phyloP scores from a whole-genome alignment of 2,797 vertebrate species.

The Argentina silus region DNA sequence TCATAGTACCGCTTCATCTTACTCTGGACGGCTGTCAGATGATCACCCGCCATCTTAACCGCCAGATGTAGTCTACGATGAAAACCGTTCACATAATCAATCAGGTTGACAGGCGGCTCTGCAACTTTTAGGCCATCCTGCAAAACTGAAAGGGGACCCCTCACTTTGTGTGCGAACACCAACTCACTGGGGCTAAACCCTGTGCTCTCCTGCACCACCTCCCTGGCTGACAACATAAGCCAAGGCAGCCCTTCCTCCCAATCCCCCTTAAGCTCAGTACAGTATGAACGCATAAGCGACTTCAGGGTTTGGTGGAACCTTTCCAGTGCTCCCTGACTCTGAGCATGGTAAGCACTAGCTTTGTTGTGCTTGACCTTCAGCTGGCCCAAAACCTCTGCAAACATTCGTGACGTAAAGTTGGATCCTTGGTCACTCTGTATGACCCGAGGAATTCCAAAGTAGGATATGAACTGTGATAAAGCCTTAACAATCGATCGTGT shows the following conservation, averaged over 20 bases:
- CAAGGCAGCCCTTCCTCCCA: neutral
- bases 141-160: neutral
- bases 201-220: neutral
- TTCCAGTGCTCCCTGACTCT: too few relatives aligned
- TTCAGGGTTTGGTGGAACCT: neutral
- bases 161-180: neutral
- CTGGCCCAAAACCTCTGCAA: neutral
- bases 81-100: neutral
- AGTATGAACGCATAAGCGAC: neutral
- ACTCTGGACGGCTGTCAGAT: neutral
- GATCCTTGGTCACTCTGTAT: too few relatives aligned
- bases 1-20: too few relatives aligned
- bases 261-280: neutral
- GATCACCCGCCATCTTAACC: neutral
- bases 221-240: neutral
- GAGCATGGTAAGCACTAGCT: neutral
- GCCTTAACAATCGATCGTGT: neutral
- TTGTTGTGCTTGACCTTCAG: neutral
- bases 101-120: neutral
- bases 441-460: neutral
- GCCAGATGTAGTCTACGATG: neutral
- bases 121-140: neutral
- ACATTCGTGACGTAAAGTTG: neutral
- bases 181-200: neutral
- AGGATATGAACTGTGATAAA: neutral